phyloP scores from a whole-genome alignment of 2,113 vertebrate species.

The Speoplatyrhinus poulsoni region DNA sequence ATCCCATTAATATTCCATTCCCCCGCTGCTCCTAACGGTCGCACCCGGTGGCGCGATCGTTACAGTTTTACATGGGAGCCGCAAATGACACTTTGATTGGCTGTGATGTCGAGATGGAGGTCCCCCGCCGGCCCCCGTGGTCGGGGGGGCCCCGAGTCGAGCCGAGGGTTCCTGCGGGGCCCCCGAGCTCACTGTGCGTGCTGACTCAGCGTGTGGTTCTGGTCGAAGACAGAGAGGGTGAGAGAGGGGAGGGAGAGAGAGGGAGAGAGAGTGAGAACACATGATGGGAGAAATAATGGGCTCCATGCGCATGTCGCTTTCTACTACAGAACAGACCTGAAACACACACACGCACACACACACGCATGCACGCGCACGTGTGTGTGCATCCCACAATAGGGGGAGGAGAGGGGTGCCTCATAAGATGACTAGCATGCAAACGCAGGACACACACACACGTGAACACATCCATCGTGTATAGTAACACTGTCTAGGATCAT shows the following conservation, averaged over 20 bases:
- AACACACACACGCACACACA: slow-evolving; percentile 29
- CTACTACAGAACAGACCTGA: slow-evolving; percentile 66
- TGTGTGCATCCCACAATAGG: slow-evolving; percentile 47
- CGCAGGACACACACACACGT: slow-evolving; percentile 2
- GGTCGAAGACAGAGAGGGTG: slow-evolving; percentile 84
- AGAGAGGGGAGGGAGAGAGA: slow-evolving; percentile 84
- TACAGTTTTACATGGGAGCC: slow-evolving; percentile 99
- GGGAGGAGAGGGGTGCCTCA: slow-evolving; percentile 4
- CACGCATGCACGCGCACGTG: no score
- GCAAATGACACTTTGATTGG: slow-evolving; percentile 99
- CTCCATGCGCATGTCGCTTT: slow-evolving; percentile 82
- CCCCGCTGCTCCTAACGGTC: slow-evolving; percentile 99
- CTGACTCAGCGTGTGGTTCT: slow-evolving; percentile 99
- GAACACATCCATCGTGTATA: not conserved
- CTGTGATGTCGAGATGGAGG: slow-evolving; percentile 99
- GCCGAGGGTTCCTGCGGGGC: slow-evolving; percentile 93
- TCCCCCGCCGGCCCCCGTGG: slow-evolving; percentile 92
- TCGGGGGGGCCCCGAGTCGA: slow-evolving; percentile 92
- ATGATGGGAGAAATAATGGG: slow-evolving; percentile 97
- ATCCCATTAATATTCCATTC: slow-evolving; percentile 99
- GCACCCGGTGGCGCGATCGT: slow-evolving; percentile 99
- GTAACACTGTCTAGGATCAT: no score
- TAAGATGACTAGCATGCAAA: no score
- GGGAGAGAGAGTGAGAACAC: slow-evolving; percentile 81
- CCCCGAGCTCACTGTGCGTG: slow-evolving; percentile 96